Conservation (phyloP, 2,797 vertebrate species). For the Sebastes umbrosus region DNA sequence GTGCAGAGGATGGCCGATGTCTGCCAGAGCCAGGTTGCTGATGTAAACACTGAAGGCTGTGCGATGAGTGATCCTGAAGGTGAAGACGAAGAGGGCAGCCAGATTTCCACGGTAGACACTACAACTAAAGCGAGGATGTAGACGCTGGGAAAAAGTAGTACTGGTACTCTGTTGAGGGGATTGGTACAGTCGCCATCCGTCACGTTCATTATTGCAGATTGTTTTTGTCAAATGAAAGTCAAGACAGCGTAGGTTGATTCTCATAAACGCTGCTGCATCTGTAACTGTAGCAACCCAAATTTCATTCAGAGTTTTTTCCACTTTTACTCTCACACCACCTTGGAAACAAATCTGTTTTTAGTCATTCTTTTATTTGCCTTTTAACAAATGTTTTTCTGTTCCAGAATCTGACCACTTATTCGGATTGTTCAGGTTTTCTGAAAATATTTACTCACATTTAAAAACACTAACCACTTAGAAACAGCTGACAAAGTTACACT, state of each 20-base stretch:
- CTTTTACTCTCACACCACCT: background rate
- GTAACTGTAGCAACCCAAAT: constrained; percentile 36
- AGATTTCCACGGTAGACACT: constrained; percentile 83
- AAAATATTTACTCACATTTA: background rate
- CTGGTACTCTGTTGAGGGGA: constrained; percentile 74
- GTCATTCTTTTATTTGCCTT: background rate
- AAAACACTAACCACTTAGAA: background rate
- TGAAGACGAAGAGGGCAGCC: constrained; percentile 76
- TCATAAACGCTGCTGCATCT: constrained; percentile 22
- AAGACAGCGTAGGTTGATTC: background rate
- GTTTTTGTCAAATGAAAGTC: background rate
- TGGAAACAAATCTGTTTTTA: background rate
- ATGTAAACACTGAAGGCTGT: constrained; percentile 81
- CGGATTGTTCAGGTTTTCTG: background rate
- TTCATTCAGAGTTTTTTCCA: constrained; percentile 37
- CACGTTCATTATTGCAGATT: constrained; percentile 45
- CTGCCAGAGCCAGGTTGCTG: constrained; percentile 82
- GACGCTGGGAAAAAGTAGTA: constrained; percentile 75
- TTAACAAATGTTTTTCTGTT: background rate
- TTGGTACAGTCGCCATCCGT: constrained; percentile 21
- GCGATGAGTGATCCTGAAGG: constrained; percentile 47
- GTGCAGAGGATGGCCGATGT: constrained; percentile 78
- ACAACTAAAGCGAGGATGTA: constrained; percentile 80
- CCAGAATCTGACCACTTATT: background rate
- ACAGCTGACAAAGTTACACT: background rate